These are phyloP conservation scores for Meloidogyne floridensis DNA, from an alignment of 1,140 invertebrate species.

Conservation along the genomic window DNA sequence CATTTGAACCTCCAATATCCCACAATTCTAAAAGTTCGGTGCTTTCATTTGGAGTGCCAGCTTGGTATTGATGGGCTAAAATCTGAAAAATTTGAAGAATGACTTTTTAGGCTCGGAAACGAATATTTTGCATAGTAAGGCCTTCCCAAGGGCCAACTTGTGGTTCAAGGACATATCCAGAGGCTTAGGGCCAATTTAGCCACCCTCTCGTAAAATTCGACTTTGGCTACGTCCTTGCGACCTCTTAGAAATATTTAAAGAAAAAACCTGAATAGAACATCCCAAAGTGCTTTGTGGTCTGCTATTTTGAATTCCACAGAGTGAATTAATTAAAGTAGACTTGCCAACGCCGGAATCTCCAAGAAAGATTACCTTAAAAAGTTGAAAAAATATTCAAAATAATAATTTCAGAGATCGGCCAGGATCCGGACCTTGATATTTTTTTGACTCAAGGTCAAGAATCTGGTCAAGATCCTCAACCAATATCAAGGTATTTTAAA, in stretches of 20 bases:
- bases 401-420: too few relatives aligned
- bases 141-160: too few relatives aligned
- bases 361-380: constrained; percentile 40
- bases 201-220: too few relatives aligned
- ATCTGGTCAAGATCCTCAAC: too few relatives aligned
- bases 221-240: not conserved
- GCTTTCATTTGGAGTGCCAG: constrained; percentile 50
- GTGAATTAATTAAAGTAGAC: constrained; percentile 48
- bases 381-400: constrained; percentile 9
- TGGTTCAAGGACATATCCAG: too few relatives aligned
- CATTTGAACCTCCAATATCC: constrained; percentile 49
- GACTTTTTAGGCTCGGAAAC: too few relatives aligned
- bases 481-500: too few relatives aligned
- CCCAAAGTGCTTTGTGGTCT: constrained; percentile 53
- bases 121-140: too few relatives aligned
- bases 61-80: constrained; percentile 49
- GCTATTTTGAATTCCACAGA: constrained; percentile 41
- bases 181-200: too few relatives aligned
- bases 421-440: too few relatives aligned
- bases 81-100: constrained; percentile 33
- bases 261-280: constrained; percentile 48
- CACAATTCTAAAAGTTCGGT: constrained; percentile 50
- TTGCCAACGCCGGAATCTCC: constrained; percentile 54
- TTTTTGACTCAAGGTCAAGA: too few relatives aligned
- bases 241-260: not conserved